Evolutionary conservation across 1,140 invertebrate species (phyloP), one percentile per base, ranked within the genome.

Genomic region (Dreissena polymorpha): DNA sequence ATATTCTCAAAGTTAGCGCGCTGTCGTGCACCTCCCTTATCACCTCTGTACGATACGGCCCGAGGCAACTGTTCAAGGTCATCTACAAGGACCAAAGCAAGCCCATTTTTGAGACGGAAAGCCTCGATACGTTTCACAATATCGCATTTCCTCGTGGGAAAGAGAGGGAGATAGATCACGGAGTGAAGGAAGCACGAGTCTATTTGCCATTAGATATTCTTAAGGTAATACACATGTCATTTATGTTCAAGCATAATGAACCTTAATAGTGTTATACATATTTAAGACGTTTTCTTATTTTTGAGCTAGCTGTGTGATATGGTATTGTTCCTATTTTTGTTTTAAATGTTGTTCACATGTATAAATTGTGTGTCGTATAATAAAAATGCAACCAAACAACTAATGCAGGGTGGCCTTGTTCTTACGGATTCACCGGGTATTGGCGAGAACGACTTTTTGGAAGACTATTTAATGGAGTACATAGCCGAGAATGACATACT

Each of bases 351-450:
- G n/a, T n/a, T n/a, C n/a, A n/a, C n/a, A n/a, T 12, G 53, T 18
- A 55, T 55, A 12, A 12, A 55, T 12, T 55, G 12, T 55, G 12
- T 12, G 53, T 55, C 18, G 12, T 12, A 55, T 55, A 18, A 12
- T 18, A 55, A 55, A 55, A 55, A 55, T 12, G 53, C 53, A 55
- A 55, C 12, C 18, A 55, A 12, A 12, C 53, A 12, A 18, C 18
- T 68, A 8, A 80, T 78, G 29, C 85, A 90, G 89, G 78, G 83
- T 83, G 87, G 87, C 7, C 70, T 90, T 13, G 83, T 86, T 8
- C 65, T 90, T 29, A 84, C 88, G 0, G 88, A 90, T 63, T 89
- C 85, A 5, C 89, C 89, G 13, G 88, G 89, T 12, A 86, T 90
- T 53, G 89, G 88, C 0, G 89, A 90, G 39, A 87, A 89, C 73